Percentiles rank a stretch among this genome's conserved stretches.
Conservation (phyloP, 2,797 vertebrate species). For the Sebastolobus altivelis region DNA sequence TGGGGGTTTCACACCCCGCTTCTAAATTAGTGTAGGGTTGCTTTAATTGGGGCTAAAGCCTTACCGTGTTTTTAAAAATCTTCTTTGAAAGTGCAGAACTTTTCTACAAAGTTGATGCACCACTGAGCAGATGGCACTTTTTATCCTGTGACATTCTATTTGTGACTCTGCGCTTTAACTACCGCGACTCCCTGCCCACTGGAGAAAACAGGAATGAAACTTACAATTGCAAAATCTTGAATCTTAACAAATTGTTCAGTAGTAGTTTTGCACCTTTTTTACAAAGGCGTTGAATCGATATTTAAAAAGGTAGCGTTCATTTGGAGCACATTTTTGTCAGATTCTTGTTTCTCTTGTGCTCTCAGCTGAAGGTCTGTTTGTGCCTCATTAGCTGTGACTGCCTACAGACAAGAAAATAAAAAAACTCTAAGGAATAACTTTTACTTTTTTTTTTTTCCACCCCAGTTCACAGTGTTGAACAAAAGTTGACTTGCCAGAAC, state of each 20-base stretch:
- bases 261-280: neutral
- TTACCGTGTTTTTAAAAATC: slow-evolving; percentile 34
- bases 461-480: slow-evolving; percentile 31
- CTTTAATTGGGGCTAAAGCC: slow-evolving; percentile 71
- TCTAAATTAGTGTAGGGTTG: slow-evolving; percentile 48
- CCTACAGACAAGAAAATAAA: slow-evolving; percentile 41
- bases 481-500: slow-evolving; percentile 33
- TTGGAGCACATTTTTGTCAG: slow-evolving; percentile 33
- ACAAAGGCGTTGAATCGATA: slow-evolving; percentile 20
- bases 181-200: slow-evolving; percentile 30
- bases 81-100: slow-evolving; percentile 49
- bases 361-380: slow-evolving; percentile 57
- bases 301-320: slow-evolving; percentile 39
- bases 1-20: slow-evolving; percentile 36
- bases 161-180: slow-evolving; percentile 26
- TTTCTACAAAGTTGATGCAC: slow-evolving; percentile 49
- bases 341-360: slow-evolving; percentile 34
- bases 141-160: slow-evolving; percentile 35
- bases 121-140: slow-evolving; percentile 37
- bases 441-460: slow-evolving; percentile 10
- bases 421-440: slow-evolving; percentile 16
- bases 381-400: slow-evolving; percentile 60
- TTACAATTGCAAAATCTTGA: neutral
- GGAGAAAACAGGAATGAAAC: slow-evolving; percentile 18
- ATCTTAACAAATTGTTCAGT: slow-evolving; percentile 30